Base-by-base conservation (phyloP, 1,140 invertebrate genomes). In the Sitobion miscanthi region DNA sequence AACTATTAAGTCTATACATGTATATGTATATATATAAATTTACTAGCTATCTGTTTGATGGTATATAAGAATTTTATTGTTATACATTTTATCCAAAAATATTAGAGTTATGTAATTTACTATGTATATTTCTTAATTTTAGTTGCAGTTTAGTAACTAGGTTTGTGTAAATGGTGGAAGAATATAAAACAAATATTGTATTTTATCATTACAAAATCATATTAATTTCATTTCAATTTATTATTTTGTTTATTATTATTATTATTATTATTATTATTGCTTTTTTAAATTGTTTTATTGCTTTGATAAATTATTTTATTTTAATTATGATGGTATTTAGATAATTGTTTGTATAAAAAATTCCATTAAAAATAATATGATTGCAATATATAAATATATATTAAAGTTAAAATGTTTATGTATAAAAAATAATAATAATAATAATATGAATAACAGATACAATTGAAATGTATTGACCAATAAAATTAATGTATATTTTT, bases 121-220 rank as follows among this genome's bases (percentile, higher is more conserved):
- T 93, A 57, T 93, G 82, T 93, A 86, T 83, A 93, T 85, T 93
- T 86, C 49, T 93, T 86, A 93, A 85, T 93, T 86, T 93, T 93
- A 93, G 91, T 85, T 57, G 52, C 82, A 93, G 91, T 54, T 83
- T 83, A 85, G 91, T 57, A 45, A 93, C 49, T 93, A 86, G 82
- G 91, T 93, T 93, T 93, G 47, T 93, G 91, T 93, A 93, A 93
- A 93, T 93, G 91, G 91, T 93, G 91, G 91, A 93, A 93, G 91
- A 93, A 57, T 93, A 93, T 93, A 38, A 90, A 57, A 93, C 49
- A 57, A 57, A 42, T 85, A 57, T 42, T 93, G 91, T 93, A 86
- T 93, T 93, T 92, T 54, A 86, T 93, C 82, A 54, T 85, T 93
- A 54, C 62, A 93, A 90, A 90, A 62, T 69, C 54, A 90, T 90